Base-by-base conservation (phyloP, 2,888 invertebrate species). In the Dorcus parallelipipedus region DNA sequence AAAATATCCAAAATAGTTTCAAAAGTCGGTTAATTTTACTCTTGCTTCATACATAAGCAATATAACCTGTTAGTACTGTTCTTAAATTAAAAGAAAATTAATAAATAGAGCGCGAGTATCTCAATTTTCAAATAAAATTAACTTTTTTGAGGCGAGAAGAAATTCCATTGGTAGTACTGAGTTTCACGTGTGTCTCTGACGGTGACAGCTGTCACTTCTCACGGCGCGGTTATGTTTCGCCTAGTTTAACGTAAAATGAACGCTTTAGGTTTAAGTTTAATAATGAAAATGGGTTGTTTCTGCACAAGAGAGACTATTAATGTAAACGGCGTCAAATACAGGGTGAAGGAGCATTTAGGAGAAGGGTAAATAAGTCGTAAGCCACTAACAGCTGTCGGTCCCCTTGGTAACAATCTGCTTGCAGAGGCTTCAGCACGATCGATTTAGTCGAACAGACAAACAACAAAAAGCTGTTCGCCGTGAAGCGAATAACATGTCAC, bases 401-500 rank as follows among this genome's bases (percentile, higher is more conserved):
- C 38, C 41, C 5, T 54, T 56, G 38, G 47, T 55, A 53, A 58
- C 45, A 59, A 55, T 50, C 38, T 38, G 38, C 42, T 42, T 81
- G 51, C 74, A 93, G 93, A 7, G 93, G 92, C 8, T 93, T 93
- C 74, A 92, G 92, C 71, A 84, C 86, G 49, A 90, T 93, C 52
- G 88, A 89, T 70, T 79, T 93, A 64, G 86, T 89, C 0, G 89
- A 91, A 76, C 88, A 90, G 71, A 72, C 79, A 1, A 66, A 81
- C 38, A 87, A 85, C 3, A 85, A 83, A 67, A 86, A 85, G 64
- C 79, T 83, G 63, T 91, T 84, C 78, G 93, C 92, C 5, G 78
- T 93, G 47, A 93, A 93, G 78, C 83, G 89, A 68, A 90, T 93
- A 58, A 83, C 84, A n/a, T 92, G 91, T 70, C 92, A 93, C 76